Percentiles rank a stretch among this genome's conserved stretches.
Conservation (phyloP, 2,797 vertebrate species). For the Clarias laeviceps region DNA sequence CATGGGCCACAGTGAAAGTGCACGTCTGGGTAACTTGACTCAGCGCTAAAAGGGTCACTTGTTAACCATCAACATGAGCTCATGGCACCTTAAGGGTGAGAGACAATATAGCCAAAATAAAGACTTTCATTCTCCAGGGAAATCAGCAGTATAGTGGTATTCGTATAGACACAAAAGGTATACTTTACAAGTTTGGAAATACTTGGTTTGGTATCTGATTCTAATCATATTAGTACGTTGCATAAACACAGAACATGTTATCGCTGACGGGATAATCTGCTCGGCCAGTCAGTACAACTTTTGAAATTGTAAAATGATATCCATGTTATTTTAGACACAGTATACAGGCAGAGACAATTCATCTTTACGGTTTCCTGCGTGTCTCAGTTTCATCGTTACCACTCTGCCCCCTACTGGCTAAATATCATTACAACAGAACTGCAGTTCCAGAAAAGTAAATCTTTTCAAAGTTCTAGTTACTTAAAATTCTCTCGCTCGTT, state of each 20-base stretch:
- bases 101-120: constrained; percentile 46
- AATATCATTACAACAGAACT: neutral
- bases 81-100: constrained; percentile 36
- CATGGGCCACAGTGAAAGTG: constrained; percentile 55
- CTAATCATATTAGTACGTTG: neutral
- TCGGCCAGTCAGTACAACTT: neutral
- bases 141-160: neutral
- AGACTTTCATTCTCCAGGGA: neutral
- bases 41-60: constrained; percentile 42
- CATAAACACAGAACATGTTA: neutral
- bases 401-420: constrained; percentile 32
- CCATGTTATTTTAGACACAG: neutral
- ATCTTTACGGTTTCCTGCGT: neutral
- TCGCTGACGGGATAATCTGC: no score
- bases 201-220: neutral
- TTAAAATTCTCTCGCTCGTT: neutral
- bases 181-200: neutral
- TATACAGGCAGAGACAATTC: neutral
- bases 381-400: neutral
- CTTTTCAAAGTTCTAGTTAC: neutral
- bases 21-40: constrained; percentile 45
- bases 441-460: neutral
- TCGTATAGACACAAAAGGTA: neutral
- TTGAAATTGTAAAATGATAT: neutral
- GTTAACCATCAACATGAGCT: constrained; percentile 38